Base-by-base conservation (phyloP, 2,888 invertebrate species). In the Sinotaia quadrata region DNA sequence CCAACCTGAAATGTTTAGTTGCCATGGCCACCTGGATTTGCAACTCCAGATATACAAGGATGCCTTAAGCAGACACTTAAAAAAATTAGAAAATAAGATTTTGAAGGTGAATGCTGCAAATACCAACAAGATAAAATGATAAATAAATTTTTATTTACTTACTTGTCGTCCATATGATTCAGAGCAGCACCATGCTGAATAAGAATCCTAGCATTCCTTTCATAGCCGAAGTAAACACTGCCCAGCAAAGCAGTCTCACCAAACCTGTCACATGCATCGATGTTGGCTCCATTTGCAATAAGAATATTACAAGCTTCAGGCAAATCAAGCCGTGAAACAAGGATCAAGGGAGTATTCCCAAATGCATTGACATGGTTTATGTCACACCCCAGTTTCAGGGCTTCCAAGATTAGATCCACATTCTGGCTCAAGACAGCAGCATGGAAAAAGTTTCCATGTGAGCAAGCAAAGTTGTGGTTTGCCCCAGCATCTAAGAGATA, bases 181-280 rank as follows among this genome's bases (percentile, higher is more conserved):
- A 76, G 73, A 34, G 74, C 68, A 27, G 81, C 78, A 4, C 81
- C 79, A 61, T 76, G 75, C 44, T 76, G 72, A 21, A 79, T 73
- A 33, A 81, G 70, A 8, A 70, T 54, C 29, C 73, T 70, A n/a
- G 81, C 77, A 71, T 78, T 79, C 10, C 74, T 72, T 63, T 78
- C 77, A 68, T 73, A 75, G 18, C 79, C 81, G 68, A 79, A 79
- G 71, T 79, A 79, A 10, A 79, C 73, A 51, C 78, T 77, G 24
- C 75, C 74, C 2, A 78, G 77, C 24, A 81, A 68, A 0, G 81
- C 77, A 4, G 81, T 81, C 54, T 81, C 79, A 10, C 78, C 77
- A 70, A 69, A 76, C 49, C 76, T 72, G 71, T 81, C 81, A 37
- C 70, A 70, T 0, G 72, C 68, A 68, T 81, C 77, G 68, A 81